These are phyloP conservation scores for Lamprotornis superbus DNA, from an alignment of 2,113 vertebrate genomes.

Conservation along the genomic window DNA sequence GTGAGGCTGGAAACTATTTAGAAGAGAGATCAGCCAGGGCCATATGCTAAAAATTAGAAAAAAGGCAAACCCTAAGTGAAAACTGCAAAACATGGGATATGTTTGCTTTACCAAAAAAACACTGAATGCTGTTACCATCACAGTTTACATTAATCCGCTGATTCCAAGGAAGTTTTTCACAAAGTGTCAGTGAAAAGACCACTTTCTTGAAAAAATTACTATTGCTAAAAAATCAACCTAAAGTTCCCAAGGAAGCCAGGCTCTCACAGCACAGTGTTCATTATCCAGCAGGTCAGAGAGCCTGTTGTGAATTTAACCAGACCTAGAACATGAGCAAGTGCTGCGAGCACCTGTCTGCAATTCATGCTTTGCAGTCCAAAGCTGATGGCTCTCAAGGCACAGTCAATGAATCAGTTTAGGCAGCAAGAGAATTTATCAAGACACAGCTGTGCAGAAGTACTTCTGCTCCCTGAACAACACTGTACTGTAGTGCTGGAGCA, in stretches of 20 bases:
- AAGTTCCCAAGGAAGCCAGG: background rate
- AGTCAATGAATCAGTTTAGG: background rate
- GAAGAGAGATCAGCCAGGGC: slow-evolving; percentile 95
- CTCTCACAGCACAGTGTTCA: background rate
- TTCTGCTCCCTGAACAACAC: background rate
- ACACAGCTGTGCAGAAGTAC: background rate
- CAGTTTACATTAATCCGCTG: background rate
- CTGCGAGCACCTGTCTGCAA: background rate
- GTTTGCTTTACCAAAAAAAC: background rate
- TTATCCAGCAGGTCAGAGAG: background rate
- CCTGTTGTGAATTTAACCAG: background rate
- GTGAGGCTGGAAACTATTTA: slow-evolving; percentile 94
- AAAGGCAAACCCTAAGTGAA: background rate
- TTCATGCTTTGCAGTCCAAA: background rate
- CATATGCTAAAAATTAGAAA: slow-evolving; percentile 82
- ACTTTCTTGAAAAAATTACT: background rate
- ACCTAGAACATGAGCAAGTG: background rate
- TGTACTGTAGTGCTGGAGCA: background rate
- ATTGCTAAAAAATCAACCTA: background rate
- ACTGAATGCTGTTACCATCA: background rate
- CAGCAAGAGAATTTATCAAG: background rate
- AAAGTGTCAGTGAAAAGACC: background rate
- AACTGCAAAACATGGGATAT: background rate
- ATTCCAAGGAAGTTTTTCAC: background rate
- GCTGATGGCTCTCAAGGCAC: background rate